Conservation (phyloP, 2,797 vertebrate species). For the Lepus oiostolus region DNA sequence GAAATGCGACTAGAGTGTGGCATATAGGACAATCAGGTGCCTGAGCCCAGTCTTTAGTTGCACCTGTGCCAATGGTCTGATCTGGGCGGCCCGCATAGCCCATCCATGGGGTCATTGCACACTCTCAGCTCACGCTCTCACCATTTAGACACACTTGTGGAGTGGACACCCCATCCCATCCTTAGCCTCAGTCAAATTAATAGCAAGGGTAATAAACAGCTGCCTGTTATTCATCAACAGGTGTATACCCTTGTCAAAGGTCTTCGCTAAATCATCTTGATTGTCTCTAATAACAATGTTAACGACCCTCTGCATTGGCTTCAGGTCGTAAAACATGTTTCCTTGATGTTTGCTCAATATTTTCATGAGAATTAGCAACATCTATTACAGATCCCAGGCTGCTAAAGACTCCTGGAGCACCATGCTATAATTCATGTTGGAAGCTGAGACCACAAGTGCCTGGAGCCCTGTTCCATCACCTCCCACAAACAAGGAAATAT, state of each 20-base stretch:
- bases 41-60: not conserved
- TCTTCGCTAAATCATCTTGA: constrained; percentile 86
- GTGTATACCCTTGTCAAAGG: constrained; percentile 88
- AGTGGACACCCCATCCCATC: constrained; percentile 51
- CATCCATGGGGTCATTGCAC: not conserved
- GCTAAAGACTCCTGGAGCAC: constrained; percentile 82
- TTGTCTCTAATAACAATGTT: constrained; percentile 87
- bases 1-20: not conserved
- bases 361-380: constrained; percentile 89
- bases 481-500: constrained; percentile 34
- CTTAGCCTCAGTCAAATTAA: constrained; percentile 83
- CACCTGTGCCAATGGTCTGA: not conserved
- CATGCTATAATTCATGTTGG: constrained; percentile 81
- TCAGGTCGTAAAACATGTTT: constrained; percentile 88
- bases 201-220: constrained; percentile 76
- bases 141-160: constrained; percentile 48
- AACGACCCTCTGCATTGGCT: constrained; percentile 83
- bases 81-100: not conserved
- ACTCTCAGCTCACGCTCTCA: not conserved
- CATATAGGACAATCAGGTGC: not conserved
- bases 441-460: constrained; percentile 69
- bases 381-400: constrained; percentile 86
- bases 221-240: constrained; percentile 86
- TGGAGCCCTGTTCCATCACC: not conserved
- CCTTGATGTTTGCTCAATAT: constrained; percentile 90